Evolutionary conservation across 2,113 vertebrate genomes (phyloP).

Genomic region (Myotis lucifugus): DNA sequence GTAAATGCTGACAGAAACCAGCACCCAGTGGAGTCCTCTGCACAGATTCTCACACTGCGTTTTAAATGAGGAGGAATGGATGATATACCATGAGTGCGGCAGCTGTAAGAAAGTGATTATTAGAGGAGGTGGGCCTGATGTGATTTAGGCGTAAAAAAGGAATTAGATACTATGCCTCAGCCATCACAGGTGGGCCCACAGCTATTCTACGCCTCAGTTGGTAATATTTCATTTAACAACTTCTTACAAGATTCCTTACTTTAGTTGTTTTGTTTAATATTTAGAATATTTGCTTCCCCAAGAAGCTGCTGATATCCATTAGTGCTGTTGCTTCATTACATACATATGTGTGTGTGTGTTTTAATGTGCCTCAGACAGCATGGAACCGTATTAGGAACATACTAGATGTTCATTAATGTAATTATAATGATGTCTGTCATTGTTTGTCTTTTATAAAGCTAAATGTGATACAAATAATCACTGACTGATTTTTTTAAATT

Average conservation of each 20-base stretch:
- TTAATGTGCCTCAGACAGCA: neutral
- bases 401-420: neutral
- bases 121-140: neutral
- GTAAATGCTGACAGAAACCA: neutral
- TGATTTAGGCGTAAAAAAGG: neutral
- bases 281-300: neutral
- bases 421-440: neutral
- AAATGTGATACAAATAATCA: neutral
- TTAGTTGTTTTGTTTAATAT: neutral
- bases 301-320: neutral
- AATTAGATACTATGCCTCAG: neutral
- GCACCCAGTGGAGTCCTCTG: neutral
- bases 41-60: neutral
- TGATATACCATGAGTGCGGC: fast-evolving
- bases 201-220: neutral
- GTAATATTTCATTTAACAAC: neutral
- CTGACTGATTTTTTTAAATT: neutral
- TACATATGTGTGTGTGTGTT: neutral
- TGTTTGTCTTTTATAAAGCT: neutral
- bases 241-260: neutral
- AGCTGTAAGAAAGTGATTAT: neutral
- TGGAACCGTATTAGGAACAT: neutral
- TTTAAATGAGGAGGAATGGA: neutral
- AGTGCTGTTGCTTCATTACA: neutral
- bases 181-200: neutral